Percentiles rank a stretch among this genome's conserved stretches.
Conservation (phyloP, 2,113 vertebrate genomes). For the Tetrax tetrax region DNA sequence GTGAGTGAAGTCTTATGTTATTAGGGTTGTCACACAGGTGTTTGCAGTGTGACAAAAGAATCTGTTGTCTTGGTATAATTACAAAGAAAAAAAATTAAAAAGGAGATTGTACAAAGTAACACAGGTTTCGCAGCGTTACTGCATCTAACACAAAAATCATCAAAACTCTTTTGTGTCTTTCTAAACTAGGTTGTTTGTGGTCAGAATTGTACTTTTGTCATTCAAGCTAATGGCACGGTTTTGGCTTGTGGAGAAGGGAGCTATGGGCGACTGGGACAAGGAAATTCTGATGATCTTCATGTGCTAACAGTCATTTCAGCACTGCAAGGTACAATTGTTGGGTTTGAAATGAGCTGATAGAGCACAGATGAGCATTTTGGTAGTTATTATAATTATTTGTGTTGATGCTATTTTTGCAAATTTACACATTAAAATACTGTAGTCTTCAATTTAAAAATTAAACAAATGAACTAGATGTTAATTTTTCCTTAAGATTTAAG, state of each 20-base stretch:
- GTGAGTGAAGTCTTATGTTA: neutral
- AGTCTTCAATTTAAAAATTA: neutral
- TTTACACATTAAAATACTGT: neutral
- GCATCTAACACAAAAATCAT: neutral
- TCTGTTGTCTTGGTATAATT: neutral
- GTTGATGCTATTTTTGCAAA: neutral
- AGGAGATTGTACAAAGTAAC: neutral
- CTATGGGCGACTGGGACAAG: conserved; percentile 84
- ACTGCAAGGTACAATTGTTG: conserved; percentile 74
- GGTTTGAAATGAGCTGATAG: neutral
- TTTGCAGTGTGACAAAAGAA: neutral
- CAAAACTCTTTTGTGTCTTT: neutral
- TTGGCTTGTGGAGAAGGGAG: conserved; percentile 86
- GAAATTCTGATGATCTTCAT: conserved; percentile 86
- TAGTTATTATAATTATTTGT: neutral
- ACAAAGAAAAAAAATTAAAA: neutral
- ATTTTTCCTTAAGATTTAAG: neutral
- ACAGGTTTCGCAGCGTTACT: neutral
- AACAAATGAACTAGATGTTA: neutral
- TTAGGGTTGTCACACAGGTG: neutral
- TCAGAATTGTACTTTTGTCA: conserved; percentile 86
- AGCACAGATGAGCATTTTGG: neutral
- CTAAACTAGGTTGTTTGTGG: conserved; percentile 80
- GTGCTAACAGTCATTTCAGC: conserved; percentile 85
- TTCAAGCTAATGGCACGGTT: conserved; percentile 84